Evolutionary conservation across 2,888 invertebrate genomes (phyloP).

Genomic region (Pandemis corylana): DNA sequence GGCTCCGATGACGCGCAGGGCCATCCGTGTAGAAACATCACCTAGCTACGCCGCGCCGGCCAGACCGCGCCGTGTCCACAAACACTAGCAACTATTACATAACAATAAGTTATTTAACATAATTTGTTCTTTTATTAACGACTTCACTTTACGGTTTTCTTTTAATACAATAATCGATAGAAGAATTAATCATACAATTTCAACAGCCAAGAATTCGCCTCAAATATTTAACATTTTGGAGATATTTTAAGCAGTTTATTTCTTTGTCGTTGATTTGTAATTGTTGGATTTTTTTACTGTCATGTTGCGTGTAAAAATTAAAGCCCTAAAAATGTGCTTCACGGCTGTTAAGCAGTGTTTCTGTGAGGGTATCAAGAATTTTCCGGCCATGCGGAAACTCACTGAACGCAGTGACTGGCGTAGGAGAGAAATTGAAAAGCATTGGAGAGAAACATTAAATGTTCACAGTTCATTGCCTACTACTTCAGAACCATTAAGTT

Average conservation of each 20-base stretch:
- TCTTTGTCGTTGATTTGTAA: not conserved
- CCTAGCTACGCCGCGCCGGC: constrained; percentile 47
- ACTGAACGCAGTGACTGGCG: constrained; percentile 28
- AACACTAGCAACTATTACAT: not conserved
- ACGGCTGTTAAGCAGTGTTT: not conserved
- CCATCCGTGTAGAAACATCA: constrained; percentile 64
- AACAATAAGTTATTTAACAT: not conserved
- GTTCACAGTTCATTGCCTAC: constrained; percentile 30
- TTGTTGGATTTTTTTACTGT: not conserved
- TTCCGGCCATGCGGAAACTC: constrained; percentile 26
- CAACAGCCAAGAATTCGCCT: no score
- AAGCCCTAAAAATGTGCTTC: not conserved
- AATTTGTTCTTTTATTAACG: not conserved
- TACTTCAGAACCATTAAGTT: constrained; percentile 13
- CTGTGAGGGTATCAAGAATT: constrained; percentile 14
- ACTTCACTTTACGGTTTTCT: no score
- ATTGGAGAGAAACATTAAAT: constrained; percentile 33
- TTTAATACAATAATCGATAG: no score
- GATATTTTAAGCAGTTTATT: not conserved
- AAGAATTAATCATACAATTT: no score
- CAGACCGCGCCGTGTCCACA: constrained; percentile 13
- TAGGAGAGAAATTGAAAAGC: constrained; percentile 34
- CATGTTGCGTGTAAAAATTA: not conserved
- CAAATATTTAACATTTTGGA: no score
- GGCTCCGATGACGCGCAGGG: constrained; percentile 68